phyloP scores from a whole-genome alignment of 2,888 invertebrate species.

The Hetaerina titia region DNA sequence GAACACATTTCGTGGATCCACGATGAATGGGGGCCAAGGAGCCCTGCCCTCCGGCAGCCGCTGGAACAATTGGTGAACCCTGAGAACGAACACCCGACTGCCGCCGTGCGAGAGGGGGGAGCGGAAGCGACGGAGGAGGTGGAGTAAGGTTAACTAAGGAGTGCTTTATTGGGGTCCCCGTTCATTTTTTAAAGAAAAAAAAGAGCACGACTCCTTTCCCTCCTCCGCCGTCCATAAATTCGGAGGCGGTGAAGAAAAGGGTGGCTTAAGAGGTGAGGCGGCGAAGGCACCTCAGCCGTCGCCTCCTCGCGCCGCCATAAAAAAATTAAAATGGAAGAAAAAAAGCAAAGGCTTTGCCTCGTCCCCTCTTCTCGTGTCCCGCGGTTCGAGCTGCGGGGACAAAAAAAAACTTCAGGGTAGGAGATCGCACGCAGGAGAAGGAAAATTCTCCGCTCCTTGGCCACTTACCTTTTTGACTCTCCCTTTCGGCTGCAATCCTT shows the following conservation, averaged over 20 bases:
- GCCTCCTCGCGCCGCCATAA: background rate
- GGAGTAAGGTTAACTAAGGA: background rate
- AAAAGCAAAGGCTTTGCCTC: background rate
- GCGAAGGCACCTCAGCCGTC: background rate
- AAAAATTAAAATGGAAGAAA: background rate
- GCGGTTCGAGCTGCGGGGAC: background rate
- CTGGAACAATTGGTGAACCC: background rate
- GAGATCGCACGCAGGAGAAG: background rate
- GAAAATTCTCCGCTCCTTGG: background rate
- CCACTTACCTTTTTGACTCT: background rate
- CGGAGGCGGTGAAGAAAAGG: background rate
- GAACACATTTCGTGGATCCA: background rate
- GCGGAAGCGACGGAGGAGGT: background rate
- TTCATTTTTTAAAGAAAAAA: background rate
- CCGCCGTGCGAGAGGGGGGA: background rate
- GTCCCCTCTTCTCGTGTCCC: background rate
- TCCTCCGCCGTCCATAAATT: background rate
- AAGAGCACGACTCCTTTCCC: background rate
- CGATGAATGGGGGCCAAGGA: background rate
- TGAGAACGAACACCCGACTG: background rate
- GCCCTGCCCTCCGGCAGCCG: background rate
- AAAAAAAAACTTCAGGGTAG: background rate
- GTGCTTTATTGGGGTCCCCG: slow-evolving; percentile 18
- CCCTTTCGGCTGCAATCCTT: background rate
- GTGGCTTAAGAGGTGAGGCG: background rate